Percentiles rank a stretch among this genome's conserved stretches.
These are phyloP conservation scores for Aplysina aerophoba DNA, from an alignment of 37 sponge, comb jelly and placozoan genomes.

Conservation along the genomic window DNA sequence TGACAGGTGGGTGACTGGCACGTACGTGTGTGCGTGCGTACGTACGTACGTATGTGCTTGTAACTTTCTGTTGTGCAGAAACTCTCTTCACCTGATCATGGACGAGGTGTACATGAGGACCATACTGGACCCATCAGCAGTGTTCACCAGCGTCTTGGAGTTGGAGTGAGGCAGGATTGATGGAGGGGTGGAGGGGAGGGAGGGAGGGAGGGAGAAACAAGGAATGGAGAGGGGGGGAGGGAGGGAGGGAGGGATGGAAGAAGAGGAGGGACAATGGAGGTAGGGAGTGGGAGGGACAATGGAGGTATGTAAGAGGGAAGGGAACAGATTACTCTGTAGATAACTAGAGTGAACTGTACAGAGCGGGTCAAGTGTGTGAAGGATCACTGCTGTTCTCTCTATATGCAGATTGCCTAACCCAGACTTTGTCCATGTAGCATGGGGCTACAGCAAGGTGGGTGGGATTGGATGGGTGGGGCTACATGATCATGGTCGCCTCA, in stretches of 20 bases:
- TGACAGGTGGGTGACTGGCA: background rate
- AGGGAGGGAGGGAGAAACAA: too few species aligned
- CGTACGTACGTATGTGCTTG: background rate
- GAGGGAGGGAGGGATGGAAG: too few species aligned
- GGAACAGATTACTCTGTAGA: too few species aligned
- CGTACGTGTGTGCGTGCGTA: constrained; percentile 13
- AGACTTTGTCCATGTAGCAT: constrained; percentile 12
- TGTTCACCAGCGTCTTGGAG: constrained; percentile 31
- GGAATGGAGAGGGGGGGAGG: too few species aligned
- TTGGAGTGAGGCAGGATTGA: background rate
- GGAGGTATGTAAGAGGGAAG: too few species aligned
- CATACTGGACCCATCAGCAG: background rate
- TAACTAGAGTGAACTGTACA: too few species aligned
- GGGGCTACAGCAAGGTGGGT: constrained; percentile 30
- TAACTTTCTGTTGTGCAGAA: background rate
- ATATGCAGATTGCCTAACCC: background rate
- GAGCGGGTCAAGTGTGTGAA: too few species aligned
- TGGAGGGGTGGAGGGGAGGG: too few species aligned
- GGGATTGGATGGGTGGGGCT: background rate
- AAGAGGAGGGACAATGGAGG: too few species aligned
- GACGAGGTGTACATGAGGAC: constrained; percentile 27
- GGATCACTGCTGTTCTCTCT: too few species aligned
- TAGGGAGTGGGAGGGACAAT: too few species aligned
- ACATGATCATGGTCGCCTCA: too few species aligned
- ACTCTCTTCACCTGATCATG: background rate